phyloP scores from a whole-genome alignment of 2,888 invertebrate genomes.

The Hypercompe scribonia region DNA sequence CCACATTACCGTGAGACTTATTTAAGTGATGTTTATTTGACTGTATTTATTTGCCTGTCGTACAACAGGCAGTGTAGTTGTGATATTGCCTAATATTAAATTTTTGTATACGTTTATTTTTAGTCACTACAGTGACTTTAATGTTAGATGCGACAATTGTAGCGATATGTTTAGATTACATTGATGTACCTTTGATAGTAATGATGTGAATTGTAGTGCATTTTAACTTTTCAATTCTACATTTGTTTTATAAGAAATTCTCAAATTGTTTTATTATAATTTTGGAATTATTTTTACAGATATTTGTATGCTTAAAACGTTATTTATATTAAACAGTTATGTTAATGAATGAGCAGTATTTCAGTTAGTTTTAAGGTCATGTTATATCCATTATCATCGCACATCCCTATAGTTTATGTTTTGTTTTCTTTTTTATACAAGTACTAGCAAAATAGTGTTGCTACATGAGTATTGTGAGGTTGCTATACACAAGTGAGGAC shows the following conservation, averaged over 20 bases:
- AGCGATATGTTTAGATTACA: slow-evolving; percentile 67
- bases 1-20: slow-evolving; percentile 39
- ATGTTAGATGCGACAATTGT: slow-evolving; percentile 76
- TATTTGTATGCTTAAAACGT: slow-evolving; percentile 63
- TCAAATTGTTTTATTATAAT: slow-evolving; percentile 64
- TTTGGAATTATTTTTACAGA: slow-evolving; percentile 49
- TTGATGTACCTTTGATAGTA: slow-evolving; percentile 56
- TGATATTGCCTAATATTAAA: slow-evolving; percentile 84
- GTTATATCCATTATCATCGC: slow-evolving; percentile 51
- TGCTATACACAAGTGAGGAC: slow-evolving; percentile 69
- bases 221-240: slow-evolving; percentile 55
- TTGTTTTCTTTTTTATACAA: slow-evolving; percentile 53
- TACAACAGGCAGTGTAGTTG: slow-evolving; percentile 79
- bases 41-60: slow-evolving; percentile 76
- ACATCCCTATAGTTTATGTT: slow-evolving; percentile 53
- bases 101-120: slow-evolving; percentile 86
- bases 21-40: slow-evolving; percentile 48
- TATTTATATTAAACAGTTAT: slow-evolving; percentile 72
- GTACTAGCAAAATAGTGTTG: slow-evolving; percentile 59
- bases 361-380: slow-evolving; percentile 71
- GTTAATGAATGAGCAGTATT: slow-evolving; percentile 81
- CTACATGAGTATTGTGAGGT: slow-evolving; percentile 64
- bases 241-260: slow-evolving; percentile 58
- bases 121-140: slow-evolving; percentile 80
- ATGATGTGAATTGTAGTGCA: slow-evolving; percentile 66